phyloP scores from a whole-genome alignment of 2,888 invertebrate species.

The Diploptera punctata region DNA sequence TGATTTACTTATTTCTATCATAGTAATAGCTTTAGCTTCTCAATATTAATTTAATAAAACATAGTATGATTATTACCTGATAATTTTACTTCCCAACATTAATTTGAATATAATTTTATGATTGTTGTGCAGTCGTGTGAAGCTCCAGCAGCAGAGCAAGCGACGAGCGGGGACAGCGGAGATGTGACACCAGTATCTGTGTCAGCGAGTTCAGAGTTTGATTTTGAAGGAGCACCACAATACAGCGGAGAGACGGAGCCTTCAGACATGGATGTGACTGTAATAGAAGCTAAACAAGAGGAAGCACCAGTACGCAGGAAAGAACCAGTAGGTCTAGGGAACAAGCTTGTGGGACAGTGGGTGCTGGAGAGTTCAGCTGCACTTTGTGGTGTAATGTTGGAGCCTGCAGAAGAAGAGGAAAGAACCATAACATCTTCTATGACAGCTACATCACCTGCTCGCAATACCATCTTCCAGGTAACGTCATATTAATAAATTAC shows the following conservation, averaged over 20 bases:
- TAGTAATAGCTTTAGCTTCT: no score
- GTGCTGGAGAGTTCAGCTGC: slow-evolving; percentile 17
- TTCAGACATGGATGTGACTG: slow-evolving; percentile 13
- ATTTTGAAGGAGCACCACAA: slow-evolving; percentile 52
- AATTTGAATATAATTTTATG: no score
- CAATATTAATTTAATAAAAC: no score
- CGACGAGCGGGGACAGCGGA: slow-evolving; percentile 57
- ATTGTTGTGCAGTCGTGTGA: background rate
- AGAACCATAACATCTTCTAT: slow-evolving; percentile 41
- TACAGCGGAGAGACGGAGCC: slow-evolving; percentile 4
- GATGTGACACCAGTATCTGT: slow-evolving; percentile 73
- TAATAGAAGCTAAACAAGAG: background rate
- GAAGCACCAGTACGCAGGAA: background rate
- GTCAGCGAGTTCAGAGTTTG: slow-evolving; percentile 61
- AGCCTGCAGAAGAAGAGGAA: slow-evolving; percentile 39
- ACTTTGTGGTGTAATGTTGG: slow-evolving; percentile 12
- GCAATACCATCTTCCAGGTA: slow-evolving; percentile 41
- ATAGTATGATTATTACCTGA: no score
- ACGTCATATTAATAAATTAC: no score
- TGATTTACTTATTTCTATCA: no score
- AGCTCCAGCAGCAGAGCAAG: background rate
- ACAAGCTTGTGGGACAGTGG: slow-evolving; percentile 27
- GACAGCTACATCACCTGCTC: slow-evolving; percentile 40
- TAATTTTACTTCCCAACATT: no score
- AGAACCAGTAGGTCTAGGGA: background rate